Percentiles rank a stretch among this genome's conserved stretches.
These are phyloP conservation scores for Chitala chitala DNA, from an alignment of 2,113 vertebrate genomes.

Conservation along the genomic window DNA sequence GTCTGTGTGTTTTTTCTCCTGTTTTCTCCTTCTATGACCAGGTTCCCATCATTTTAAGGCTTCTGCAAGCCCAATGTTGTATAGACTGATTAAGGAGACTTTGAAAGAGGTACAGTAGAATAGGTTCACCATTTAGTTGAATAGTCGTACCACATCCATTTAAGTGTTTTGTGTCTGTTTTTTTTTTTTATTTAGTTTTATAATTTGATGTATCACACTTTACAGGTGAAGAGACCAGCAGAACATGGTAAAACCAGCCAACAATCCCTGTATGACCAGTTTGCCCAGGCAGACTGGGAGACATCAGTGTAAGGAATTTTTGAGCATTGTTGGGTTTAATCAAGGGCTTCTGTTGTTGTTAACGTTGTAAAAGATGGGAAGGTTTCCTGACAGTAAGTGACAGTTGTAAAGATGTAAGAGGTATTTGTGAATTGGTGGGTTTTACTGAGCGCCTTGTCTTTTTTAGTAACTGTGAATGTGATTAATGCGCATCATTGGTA, in stretches of 20 bases:
- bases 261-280: slow-evolving; percentile 22
- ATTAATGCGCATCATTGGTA: no score
- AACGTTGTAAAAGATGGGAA: no score
- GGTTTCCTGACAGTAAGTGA: no score
- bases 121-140: no score
- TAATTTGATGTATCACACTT: background rate
- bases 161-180: background rate
- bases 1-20: background rate
- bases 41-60: slow-evolving; percentile 57
- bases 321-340: background rate
- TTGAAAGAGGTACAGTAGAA: slow-evolving; percentile 63
- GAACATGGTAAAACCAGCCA: background rate
- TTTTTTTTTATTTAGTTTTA: no score
- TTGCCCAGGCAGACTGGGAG: slow-evolving; percentile 51
- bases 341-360: no score
- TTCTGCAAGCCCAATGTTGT: slow-evolving; percentile 79
- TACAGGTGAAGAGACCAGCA: slow-evolving; percentile 63
- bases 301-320: slow-evolving; percentile 61
- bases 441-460: no score
- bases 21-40: slow-evolving; percentile 37
- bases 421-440: no score
- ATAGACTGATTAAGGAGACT: slow-evolving; percentile 60
- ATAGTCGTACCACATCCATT: background rate
- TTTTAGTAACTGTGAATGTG: no score
- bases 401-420: no score